phyloP scores from a whole-genome alignment of 2,113 vertebrate genomes.

The Oxyruncus cristatus region DNA sequence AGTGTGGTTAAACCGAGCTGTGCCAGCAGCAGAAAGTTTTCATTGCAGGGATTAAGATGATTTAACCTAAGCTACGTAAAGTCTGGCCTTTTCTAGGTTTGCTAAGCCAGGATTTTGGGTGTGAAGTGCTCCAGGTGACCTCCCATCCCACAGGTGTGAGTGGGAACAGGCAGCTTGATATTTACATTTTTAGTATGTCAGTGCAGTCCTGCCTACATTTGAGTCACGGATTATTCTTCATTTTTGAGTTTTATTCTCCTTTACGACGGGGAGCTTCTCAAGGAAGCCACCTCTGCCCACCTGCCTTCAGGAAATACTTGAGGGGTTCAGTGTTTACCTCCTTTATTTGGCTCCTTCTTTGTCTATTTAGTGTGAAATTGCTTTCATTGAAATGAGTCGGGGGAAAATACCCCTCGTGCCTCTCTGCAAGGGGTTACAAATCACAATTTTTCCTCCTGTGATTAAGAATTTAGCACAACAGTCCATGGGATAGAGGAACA shows the following conservation, averaged over 20 bases:
- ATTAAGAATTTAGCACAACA: background rate
- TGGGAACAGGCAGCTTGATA: fast-evolving
- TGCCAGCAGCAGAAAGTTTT: background rate
- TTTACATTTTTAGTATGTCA: background rate
- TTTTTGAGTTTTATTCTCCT: background rate
- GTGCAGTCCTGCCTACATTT: background rate
- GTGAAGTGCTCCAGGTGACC: background rate
- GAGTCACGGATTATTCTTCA: background rate
- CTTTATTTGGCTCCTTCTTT: background rate
- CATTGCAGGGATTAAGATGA: background rate
- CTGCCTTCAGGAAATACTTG: background rate
- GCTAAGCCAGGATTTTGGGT: background rate
- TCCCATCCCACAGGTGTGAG: no score
- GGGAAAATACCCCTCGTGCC: background rate
- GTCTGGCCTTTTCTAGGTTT: background rate
- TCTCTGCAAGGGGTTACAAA: background rate
- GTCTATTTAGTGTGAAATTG: background rate
- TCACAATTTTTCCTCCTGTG: background rate
- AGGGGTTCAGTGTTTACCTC: background rate
- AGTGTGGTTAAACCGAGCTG: background rate
- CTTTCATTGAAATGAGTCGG: background rate
- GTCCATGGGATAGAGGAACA: background rate
- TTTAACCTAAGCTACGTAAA: background rate
- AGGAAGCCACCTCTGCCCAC: background rate
- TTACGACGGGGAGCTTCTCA: background rate